phyloP scores from a whole-genome alignment of 2,113 vertebrate genomes.

The Bujurquina vittata region DNA sequence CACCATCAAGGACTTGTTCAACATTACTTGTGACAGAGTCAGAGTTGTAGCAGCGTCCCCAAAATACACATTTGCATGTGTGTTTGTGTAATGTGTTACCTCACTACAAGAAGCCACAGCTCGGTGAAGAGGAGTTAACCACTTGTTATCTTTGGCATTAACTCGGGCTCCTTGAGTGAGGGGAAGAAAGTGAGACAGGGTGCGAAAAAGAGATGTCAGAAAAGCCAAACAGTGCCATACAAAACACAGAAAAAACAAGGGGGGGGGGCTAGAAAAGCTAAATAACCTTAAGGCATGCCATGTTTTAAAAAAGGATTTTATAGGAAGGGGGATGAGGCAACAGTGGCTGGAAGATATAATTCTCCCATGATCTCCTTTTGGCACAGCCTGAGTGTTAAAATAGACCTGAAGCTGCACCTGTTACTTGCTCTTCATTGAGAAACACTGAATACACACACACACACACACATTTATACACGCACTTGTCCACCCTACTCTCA shows the following conservation, averaged over 20 bases:
- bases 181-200: background rate
- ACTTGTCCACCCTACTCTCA: background rate
- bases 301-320: background rate
- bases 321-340: background rate
- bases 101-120: constrained; percentile 98
- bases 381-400: constrained; percentile 59
- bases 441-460: constrained; percentile 19
- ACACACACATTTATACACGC: constrained; percentile 15
- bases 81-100: constrained; percentile 79
- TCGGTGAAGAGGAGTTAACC: constrained; percentile 98
- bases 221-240: background rate
- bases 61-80: background rate
- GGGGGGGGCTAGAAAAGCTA: background rate
- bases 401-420: constrained; percentile 69
- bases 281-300: background rate
- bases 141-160: constrained; percentile 99
- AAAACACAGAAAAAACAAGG: background rate
- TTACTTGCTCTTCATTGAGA: constrained; percentile 48
- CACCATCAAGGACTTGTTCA: background rate
- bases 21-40: background rate
- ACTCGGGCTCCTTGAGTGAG: constrained; percentile 90
- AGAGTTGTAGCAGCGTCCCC: background rate
- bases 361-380: constrained; percentile 38
- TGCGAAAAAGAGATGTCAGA: constrained; percentile 11
- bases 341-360: constrained; percentile 8